phyloP scores from a whole-genome alignment of 2,113 vertebrate species.

The Scomber japonicus region DNA sequence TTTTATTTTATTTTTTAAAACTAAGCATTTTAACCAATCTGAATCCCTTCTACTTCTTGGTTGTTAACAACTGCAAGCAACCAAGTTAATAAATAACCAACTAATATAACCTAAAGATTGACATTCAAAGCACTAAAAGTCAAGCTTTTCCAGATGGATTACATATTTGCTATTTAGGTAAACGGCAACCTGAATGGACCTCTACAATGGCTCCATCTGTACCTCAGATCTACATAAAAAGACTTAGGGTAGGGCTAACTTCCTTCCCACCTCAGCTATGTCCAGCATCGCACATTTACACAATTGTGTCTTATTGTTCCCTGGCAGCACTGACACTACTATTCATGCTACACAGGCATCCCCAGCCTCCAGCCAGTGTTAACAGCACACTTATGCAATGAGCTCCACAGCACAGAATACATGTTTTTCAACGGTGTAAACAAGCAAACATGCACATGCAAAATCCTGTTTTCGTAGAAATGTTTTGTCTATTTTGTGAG shows the following conservation, averaged over 20 bases:
- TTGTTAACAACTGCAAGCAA: neutral
- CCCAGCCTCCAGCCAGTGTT: constrained; percentile 27
- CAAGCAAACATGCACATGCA: constrained; percentile 22
- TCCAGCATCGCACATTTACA: constrained; percentile 21
- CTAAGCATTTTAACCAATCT: neutral
- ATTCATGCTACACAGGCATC: constrained; percentile 30
- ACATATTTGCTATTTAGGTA: constrained; percentile 8
- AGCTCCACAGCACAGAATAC: neutral
- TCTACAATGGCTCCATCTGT: constrained; percentile 47
- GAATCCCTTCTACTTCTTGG: neutral
- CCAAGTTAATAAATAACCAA: neutral
- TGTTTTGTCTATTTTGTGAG: neutral
- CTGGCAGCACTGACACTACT: neutral
- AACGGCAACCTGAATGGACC: neutral
- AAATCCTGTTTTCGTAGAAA: neutral
- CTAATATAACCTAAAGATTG: neutral
- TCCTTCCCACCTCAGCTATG: constrained; percentile 55
- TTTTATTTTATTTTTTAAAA: neutral
- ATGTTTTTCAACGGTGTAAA: neutral
- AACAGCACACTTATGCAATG: constrained; percentile 9
- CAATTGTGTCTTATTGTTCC: constrained; percentile 52
- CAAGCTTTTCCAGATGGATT: neutral
- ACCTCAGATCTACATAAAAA: constrained; percentile 36
- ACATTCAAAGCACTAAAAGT: neutral
- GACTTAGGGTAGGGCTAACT: neutral